These are phyloP conservation scores for Oscheius sp. DNA, from an alignment of 2,888 invertebrate species.

Conservation along the genomic window DNA sequence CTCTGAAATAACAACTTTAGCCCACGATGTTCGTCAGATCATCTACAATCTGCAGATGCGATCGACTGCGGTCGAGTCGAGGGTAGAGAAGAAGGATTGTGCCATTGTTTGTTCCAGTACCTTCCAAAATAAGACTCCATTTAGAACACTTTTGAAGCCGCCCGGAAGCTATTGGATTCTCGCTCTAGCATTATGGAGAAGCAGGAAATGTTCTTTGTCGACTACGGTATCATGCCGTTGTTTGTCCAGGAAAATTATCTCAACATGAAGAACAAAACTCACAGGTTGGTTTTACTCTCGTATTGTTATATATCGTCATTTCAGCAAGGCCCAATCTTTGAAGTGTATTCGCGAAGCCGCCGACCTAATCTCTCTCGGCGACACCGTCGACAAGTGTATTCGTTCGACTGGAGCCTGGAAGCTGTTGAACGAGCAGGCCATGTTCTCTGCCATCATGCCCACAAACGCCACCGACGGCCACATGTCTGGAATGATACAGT, in stretches of 20 bases:
- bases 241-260: slow-evolving; percentile 98
- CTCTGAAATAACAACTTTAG: slow-evolving; percentile 75
- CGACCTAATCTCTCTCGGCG: slow-evolving; percentile 87
- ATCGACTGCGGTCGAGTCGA: slow-evolving; percentile 78
- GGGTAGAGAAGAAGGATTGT: slow-evolving; percentile 84
- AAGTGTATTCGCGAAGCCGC: slow-evolving; percentile 84
- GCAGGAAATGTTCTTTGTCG: slow-evolving; percentile 90
- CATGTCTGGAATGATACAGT: slow-evolving; percentile 78
- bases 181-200: slow-evolving; percentile 77
- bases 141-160: slow-evolving; percentile 73
- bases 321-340: slow-evolving; percentile 77
- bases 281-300: slow-evolving; percentile 26
- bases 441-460: slow-evolving; percentile 90
- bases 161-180: slow-evolving; percentile 79
- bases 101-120: slow-evolving; percentile 80
- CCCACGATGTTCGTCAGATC: slow-evolving; percentile 86
- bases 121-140: slow-evolving; percentile 28
- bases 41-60: slow-evolving; percentile 87
- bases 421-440: slow-evolving; percentile 86
- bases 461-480: slow-evolving; percentile 87
- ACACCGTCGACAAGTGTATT: slow-evolving; percentile 86
- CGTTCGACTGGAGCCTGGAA: slow-evolving; percentile 83
- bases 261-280: slow-evolving; percentile 77
- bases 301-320: slow-evolving; percentile 19
- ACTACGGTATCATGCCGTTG: slow-evolving; percentile 93